Base-by-base conservation (phyloP, 2,888 invertebrate genomes). In the Epiperipatus broadwayi region DNA sequence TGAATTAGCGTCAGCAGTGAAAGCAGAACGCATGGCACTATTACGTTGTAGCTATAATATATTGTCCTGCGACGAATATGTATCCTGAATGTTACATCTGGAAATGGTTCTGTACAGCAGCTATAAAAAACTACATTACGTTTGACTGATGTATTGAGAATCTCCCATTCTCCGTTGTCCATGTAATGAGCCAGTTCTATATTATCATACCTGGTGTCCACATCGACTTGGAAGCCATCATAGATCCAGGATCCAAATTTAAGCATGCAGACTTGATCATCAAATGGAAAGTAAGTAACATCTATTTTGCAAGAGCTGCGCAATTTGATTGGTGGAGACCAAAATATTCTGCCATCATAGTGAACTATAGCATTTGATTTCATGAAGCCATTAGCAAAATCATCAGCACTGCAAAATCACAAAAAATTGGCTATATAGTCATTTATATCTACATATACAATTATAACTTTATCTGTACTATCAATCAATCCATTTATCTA, bases 1-100 rank as follows among this genome's bases (percentile, higher is more conserved):
- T 59, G 58, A 8, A 60, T 53, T 42, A 61, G 47, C 3, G 61
- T 61, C 36, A 61, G 47, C 12, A 50, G 46, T n/a, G 56, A 57
- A 45, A 58, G 44, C 46, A 58, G 46, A 38, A 58, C 51, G 44
- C 58, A 58, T 3, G 58, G 58, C 41, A 57, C 54, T 36, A 58
- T 56, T 31, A 58, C 55, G 46, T 57, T 57, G 38, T 56, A 53
- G 39, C 53, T 50, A 46, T 55, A 53, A 43, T 55, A 54, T 15
- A 57, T 43, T n/a, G 53, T 54, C 5, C 56, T 48, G 12, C 59
- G 48, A 3, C 53, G 46, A 21, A 56, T 47, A 41, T 53, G 47
- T 28, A 59, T 51, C 41, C 49, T 52, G 45, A 59, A 58, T 7
- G 55, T 55, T 4, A 59, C 56, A 42, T 59, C 58, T 3, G 58